Percentiles rank a stretch among this genome's conserved stretches.
Evolutionary conservation across 2,797 vertebrate genomes (phyloP).

Genomic region (Lutra lutra): DNA sequence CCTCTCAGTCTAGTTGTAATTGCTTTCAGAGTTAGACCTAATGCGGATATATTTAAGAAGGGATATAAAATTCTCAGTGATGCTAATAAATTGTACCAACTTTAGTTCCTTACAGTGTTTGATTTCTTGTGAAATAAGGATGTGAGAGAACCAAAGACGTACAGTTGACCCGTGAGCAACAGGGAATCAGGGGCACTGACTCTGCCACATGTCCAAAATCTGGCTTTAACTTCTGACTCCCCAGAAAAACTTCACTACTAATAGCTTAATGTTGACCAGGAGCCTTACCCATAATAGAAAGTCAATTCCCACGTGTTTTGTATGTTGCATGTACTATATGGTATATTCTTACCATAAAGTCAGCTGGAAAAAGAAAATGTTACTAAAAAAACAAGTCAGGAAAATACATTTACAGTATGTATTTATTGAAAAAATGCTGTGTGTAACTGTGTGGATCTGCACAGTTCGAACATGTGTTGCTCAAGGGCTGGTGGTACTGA

Average conservation of each 20-base stretch:
- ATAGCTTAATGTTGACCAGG: neutral
- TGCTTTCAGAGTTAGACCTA: constrained; percentile 39
- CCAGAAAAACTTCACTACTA: neutral
- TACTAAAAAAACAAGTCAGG: neutral
- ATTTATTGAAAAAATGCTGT: neutral
- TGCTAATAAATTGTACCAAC: neutral
- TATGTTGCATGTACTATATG: neutral
- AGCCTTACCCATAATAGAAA: neutral
- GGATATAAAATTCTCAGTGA: neutral
- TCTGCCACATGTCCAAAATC: neutral
- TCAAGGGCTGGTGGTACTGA: neutral
- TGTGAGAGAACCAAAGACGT: neutral
- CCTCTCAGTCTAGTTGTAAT: neutral
- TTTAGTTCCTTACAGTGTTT: neutral
- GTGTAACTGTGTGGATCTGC: neutral
- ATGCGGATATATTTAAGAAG: constrained; percentile 36
- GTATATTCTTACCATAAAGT: neutral
- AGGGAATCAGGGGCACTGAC: neutral
- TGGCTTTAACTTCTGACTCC: neutral
- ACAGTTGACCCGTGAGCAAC: neutral
- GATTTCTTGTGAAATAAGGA: constrained; percentile 13
- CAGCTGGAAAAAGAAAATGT: neutral
- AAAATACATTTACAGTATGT: neutral
- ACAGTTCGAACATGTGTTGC: neutral
- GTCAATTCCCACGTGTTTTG: neutral